Conservation (phyloP, 2,797 vertebrate species). For the Phalloptychus januarius region DNA sequence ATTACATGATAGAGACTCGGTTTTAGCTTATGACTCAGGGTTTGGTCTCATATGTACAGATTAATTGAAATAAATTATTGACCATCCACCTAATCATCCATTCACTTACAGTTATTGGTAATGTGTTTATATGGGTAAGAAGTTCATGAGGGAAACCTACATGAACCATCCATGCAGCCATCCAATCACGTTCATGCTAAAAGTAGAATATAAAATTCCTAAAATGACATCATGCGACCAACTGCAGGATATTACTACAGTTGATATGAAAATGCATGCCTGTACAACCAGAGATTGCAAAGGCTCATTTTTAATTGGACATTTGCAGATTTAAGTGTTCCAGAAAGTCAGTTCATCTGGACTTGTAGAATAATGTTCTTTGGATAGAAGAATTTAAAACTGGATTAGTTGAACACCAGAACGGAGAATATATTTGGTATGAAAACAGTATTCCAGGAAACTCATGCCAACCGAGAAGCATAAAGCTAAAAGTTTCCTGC, state of each 20-base stretch:
- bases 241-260: background rate
- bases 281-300: background rate
- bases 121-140: background rate
- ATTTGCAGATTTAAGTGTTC: background rate
- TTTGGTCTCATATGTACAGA: background rate
- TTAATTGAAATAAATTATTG: background rate
- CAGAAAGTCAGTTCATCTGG: background rate
- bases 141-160: background rate
- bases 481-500: background rate
- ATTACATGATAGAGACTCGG: background rate
- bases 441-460: background rate
- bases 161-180: too few relatives aligned
- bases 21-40: background rate
- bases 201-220: background rate
- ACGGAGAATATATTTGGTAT: background rate
- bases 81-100: background rate
- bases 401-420: background rate
- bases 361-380: background rate
- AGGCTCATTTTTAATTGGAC: background rate
- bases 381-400: background rate
- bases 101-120: background rate
- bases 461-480: background rate
- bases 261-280: background rate
- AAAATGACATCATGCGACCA: background rate
- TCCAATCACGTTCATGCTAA: background rate